Base-by-base conservation (phyloP, 2,113 vertebrate species). In the Fulica atra region DNA sequence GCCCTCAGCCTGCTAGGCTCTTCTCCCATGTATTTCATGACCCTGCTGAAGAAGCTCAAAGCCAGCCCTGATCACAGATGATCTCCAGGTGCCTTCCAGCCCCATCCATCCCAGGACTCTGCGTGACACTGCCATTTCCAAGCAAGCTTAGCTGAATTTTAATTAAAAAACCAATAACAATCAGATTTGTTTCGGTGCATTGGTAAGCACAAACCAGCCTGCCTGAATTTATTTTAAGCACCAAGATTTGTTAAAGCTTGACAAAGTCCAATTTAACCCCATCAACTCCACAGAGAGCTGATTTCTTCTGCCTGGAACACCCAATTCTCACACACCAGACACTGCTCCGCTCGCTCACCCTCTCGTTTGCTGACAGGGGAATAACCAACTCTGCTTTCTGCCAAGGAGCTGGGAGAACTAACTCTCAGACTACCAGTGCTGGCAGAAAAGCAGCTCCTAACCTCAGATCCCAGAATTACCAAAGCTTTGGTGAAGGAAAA, bases 261-360 rank as follows among this genome's bases (percentile, higher is more conserved):
- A 48, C 3, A 2, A 65, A 84, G 65, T 61, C 24, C 15, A 46
- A 2, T 70, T 87, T 93, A 63, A 91, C 38, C 11, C 17, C 26
- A 57, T 46, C 24, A 65, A 9, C 11, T 33, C 19, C 36, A 50
- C 54, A 71, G 18, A 17, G 35, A 19, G 9, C 29, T 48, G 53
- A 60, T 79, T 76, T 82, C 7, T 86, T 60, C 48, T 60, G 24
- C 11, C 33, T 4, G 2, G 16, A 83, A 78, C 31, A 71, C 7
- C 31, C 1, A 2, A 74, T n/a, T 81, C 7, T 28, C 40, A n/a
- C 1, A 57, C 0, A 1, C 4, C n/a, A 42, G 35, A 53, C 0
- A 0, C 51, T 65, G 13, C 44, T 73, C 68, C 9, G 4, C 40
- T 31, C 26, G 12, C 15, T 33, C 46, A 65, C 5, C 17, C 57